Evolutionary conservation across 1,140 invertebrate genomes (phyloP).

Genomic region (Bombus fervidus): DNA sequence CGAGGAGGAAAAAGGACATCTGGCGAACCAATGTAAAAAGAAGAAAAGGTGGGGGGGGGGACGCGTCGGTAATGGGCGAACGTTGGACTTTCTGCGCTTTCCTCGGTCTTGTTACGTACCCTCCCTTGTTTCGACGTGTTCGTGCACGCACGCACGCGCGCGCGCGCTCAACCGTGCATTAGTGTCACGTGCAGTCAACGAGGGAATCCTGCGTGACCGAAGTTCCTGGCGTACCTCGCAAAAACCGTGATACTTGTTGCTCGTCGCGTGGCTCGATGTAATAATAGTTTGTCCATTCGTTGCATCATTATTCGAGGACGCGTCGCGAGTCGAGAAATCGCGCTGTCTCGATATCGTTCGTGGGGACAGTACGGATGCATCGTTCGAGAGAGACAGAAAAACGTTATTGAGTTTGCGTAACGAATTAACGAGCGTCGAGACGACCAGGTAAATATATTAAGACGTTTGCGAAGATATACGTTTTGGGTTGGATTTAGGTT

Average conservation of each 20-base stretch:
- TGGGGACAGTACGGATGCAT: background rate
- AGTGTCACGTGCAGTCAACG: constrained; percentile 71
- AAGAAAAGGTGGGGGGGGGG: constrained; percentile 15
- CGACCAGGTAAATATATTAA: background rate
- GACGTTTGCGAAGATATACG: background rate
- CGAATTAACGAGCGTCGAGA: background rate
- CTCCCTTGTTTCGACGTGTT: constrained; percentile 29
- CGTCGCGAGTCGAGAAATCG: constrained; percentile 24
- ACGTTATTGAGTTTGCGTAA: background rate
- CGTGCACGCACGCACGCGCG: background rate
- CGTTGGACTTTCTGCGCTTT: constrained; percentile 33
- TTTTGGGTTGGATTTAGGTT: background rate
- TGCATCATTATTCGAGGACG: constrained; percentile 62
- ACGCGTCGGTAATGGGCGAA: constrained; percentile 38
- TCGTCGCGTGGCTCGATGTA: constrained; percentile 70
- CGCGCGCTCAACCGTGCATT: constrained; percentile 49
- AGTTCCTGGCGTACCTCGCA: constrained; percentile 74
- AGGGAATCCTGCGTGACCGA: constrained; percentile 70
- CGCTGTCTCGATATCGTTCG: background rate
- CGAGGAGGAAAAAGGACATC: constrained; percentile 13
- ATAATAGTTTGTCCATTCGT: constrained; percentile 72
- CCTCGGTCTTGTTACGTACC: constrained; percentile 27
- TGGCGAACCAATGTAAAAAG: background rate
- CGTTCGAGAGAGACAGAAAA: no score
- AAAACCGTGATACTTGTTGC: constrained; percentile 78